These are phyloP conservation scores for Gopherus flavomarginatus DNA, from an alignment of 2,113 vertebrate species.

Conservation along the genomic window DNA sequence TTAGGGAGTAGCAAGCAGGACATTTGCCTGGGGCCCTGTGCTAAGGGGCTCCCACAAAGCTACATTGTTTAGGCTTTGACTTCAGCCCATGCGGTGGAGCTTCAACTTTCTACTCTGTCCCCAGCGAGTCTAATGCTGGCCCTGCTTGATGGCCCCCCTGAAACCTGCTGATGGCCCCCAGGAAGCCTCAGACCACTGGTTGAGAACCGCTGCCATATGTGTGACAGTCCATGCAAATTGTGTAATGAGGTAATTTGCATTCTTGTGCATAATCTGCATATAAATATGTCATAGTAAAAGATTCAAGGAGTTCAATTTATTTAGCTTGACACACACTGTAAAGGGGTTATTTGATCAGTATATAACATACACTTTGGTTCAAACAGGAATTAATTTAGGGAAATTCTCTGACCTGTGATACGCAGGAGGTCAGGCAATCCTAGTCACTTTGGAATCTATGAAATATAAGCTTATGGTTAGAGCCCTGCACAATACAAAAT, in stretches of 20 bases:
- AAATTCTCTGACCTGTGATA: background rate
- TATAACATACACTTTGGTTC: background rate
- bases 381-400: background rate
- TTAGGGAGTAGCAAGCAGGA: no score
- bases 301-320: background rate
- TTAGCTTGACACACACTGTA: background rate
- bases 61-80: no score
- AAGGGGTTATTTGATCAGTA: background rate
- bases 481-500: no score
- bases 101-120: no score
- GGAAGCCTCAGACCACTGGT: no score
- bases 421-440: background rate
- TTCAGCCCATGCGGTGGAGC: no score
- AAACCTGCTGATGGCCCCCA: no score
- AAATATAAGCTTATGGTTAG: background rate
- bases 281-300: background rate
- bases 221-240: background rate
- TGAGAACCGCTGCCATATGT: no score
- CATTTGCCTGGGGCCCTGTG: no score
- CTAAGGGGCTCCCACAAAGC: no score
- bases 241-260: background rate
- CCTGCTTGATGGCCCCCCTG: no score
- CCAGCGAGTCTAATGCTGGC: no score
- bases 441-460: background rate
- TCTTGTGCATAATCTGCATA: background rate